Percentiles rank a stretch among this genome's conserved stretches.
phyloP scores from a whole-genome alignment of 2,113 vertebrate species.

The Tringa solitaria region DNA sequence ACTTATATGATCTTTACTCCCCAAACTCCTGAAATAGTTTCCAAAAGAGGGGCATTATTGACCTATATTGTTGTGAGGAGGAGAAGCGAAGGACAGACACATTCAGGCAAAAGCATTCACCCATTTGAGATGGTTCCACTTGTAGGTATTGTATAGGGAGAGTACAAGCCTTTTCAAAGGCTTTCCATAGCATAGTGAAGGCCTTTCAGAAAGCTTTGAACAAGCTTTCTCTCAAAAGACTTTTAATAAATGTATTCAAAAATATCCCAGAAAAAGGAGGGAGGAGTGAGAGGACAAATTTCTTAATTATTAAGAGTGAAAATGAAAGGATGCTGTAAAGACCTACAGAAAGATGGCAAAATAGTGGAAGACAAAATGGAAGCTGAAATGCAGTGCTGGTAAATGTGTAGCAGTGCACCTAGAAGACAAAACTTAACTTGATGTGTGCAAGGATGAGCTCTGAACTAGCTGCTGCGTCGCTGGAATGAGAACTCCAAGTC shows the following conservation, averaged over 20 bases:
- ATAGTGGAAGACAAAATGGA: neutral
- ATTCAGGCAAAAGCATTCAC: neutral
- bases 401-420: neutral
- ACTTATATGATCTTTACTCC: neutral
- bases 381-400: neutral
- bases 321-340: neutral
- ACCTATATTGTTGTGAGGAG: neutral
- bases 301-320: neutral
- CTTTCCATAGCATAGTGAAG: neutral
- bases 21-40: neutral
- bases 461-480: neutral
- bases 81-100: neutral
- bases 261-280: neutral
- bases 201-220: conserved; percentile 17
- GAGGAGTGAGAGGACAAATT: neutral
- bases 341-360: neutral
- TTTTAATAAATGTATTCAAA: conserved; percentile 5
- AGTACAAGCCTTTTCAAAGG: neutral
- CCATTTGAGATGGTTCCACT: neutral
- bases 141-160: neutral
- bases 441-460: neutral
- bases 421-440: neutral
- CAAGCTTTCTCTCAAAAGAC: neutral
- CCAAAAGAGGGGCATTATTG: neutral
- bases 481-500: neutral